Conservation (phyloP, 2,888 invertebrate genomes). For the Acrobasis consociella region DNA sequence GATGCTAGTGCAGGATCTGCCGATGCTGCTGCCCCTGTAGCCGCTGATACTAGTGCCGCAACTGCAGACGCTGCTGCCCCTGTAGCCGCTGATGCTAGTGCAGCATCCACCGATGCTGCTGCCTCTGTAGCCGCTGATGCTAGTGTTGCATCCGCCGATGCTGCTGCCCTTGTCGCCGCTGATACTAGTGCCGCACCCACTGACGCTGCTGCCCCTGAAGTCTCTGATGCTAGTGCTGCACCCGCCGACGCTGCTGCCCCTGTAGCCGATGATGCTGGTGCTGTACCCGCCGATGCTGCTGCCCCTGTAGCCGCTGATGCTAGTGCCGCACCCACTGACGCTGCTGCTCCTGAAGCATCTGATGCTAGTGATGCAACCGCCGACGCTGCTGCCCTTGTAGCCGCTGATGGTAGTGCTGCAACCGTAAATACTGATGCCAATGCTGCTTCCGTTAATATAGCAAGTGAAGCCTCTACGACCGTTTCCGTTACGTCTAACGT, state of each 20-base stretch:
- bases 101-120: slow-evolving; percentile 1
- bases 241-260: not conserved
- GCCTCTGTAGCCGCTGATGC: not conserved
- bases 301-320: not conserved
- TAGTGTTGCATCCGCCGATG: not conserved
- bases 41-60: not conserved
- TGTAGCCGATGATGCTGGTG: not conserved
- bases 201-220: not conserved
- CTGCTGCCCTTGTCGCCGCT: not conserved
- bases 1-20: not conserved
- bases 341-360: not conserved
- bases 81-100: slow-evolving; percentile 20
- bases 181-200: not conserved
- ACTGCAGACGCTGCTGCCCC: slow-evolving; percentile 10
- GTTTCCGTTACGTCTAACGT: not conserved
- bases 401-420: not conserved
- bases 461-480: not conserved
- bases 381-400: not conserved
- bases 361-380: not conserved
- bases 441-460: not conserved
- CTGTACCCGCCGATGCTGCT: not conserved
- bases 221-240: not conserved
- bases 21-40: not conserved
- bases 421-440: not conserved
- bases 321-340: not conserved